Conservation (phyloP, 1,140 invertebrate species). For the Leptinotarsa undecemlineata region DNA sequence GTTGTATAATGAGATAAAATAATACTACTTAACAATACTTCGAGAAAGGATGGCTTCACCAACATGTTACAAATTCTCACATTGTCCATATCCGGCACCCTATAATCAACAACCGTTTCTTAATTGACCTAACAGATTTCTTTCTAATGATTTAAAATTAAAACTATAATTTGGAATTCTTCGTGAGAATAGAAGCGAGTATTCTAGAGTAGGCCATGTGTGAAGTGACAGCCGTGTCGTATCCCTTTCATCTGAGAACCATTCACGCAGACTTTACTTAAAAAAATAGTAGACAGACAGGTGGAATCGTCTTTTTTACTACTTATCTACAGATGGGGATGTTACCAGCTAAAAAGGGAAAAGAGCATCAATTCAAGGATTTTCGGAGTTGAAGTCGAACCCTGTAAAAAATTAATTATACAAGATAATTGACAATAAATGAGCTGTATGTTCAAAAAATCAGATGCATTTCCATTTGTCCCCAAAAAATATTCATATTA, state of each 20-base stretch:
- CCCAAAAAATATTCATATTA: too few species aligned
- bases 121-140: not conserved
- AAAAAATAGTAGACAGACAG: conserved; percentile 20
- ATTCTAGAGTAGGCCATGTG: conserved; percentile 5
- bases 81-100: not conserved
- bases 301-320: conserved; percentile 21
- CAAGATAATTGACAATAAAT: not conserved
- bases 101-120: conserved; percentile 2
- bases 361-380: conserved; percentile 12
- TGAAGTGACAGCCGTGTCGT: conserved; percentile 3
- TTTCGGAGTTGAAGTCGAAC: not conserved
- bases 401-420: conserved; percentile 17
- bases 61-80: not conserved
- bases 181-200: not conserved
- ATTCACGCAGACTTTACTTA: conserved; percentile 18
- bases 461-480: too few species aligned
- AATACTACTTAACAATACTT: conserved; percentile 10
- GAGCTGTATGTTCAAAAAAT: not conserved
- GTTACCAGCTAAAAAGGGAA: conserved; percentile 15
- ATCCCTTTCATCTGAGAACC: not conserved
- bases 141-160: not conserved
- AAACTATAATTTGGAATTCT: not conserved
- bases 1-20: not conserved
- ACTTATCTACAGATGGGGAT: conserved; percentile 19
- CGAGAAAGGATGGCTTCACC: not conserved